phyloP scores from a whole-genome alignment of 2,113 vertebrate species.

The Scomber scombrus region DNA sequence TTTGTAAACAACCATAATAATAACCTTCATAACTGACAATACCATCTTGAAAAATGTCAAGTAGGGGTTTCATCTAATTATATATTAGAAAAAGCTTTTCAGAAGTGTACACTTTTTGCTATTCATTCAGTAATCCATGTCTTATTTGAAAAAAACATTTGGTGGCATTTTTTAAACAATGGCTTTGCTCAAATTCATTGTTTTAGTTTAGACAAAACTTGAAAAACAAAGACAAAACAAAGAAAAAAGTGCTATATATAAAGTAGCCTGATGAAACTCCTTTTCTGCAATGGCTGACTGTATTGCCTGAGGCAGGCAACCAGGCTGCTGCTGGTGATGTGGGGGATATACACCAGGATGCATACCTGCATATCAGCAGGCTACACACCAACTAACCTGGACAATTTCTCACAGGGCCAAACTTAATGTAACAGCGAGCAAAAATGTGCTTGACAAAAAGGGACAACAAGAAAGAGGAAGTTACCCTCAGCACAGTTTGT shows the following conservation, averaged over 20 bases:
- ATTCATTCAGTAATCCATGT: no score
- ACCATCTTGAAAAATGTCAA: no score
- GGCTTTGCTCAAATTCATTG: not conserved
- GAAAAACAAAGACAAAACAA: not conserved
- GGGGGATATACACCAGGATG: conserved; percentile 36
- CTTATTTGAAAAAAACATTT: not conserved
- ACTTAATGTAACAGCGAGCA: conserved; percentile 11
- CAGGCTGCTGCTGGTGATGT: conserved; percentile 56
- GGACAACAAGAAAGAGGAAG: conserved; percentile 23
- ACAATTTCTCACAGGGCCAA: conserved; percentile 29
- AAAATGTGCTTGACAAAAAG: conserved; percentile 23
- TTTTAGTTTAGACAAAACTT: not conserved
- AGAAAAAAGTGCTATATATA: conserved; percentile 45
- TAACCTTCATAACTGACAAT: no score
- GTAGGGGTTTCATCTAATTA: not conserved
- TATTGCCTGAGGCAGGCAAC: conserved; percentile 44
- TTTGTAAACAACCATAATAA: not conserved
- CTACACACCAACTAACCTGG: conserved; percentile 11
- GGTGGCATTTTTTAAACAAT: not conserved
- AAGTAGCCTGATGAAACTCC: conserved; percentile 49
- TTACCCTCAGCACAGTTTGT: conserved; percentile 33
- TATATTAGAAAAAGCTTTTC: not conserved
- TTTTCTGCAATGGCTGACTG: conserved; percentile 36
- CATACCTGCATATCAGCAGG: conserved; percentile 32
- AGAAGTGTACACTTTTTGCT: not conserved